Base-by-base conservation (phyloP, 2,888 invertebrate genomes). In the Tromatobia lineatoria region DNA sequence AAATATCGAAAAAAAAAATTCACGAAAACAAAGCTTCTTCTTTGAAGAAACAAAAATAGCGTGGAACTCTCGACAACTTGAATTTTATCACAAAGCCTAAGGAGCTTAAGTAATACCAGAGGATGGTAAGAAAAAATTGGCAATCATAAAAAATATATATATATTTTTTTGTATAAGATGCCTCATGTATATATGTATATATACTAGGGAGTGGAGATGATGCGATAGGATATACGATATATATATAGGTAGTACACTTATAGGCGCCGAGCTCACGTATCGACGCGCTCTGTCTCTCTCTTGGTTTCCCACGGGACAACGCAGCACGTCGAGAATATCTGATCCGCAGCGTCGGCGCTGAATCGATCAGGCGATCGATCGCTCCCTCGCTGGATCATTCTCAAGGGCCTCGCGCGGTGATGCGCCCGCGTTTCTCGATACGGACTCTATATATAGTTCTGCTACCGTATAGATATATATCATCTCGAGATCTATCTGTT, bases 241-340 rank as follows among this genome's bases (percentile, higher is more conserved):
- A n/a, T 47, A 23, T 34, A 59, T 50, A 29, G 29, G 20, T 38
- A 38, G 59, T 25, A n/a, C 59, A 45, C 45, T 73, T 20, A 15
- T 45, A 42, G 25, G 45, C n/a, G 25, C 52, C 54, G 71, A 38
- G 38, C 38, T 71, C 71, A 34, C 34, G 52, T 52, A 34, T 52
- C 52, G 87, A 86, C 83, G 81, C 82, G 73, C 34, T 64, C 38
- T 64, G 3, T 64, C 11, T 76, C 66, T 70, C 29, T 80, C 54
- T 64, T 82, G 88, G 83, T 88, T 90, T 90, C 90, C 89, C 90
- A 88, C 85, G 89, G 89, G 87, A 89, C 86, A 85, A 78, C 82
- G 59, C 82, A 82, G 80, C 78, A 83, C 86, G 82, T 52, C 23
- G 47, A 57, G 66, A 66, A 76, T 76, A 66, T 54, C 76, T 42